These are phyloP conservation scores for Reinhardtius hippoglossoides DNA, from an alignment of 2,113 vertebrate species.

Conservation along the genomic window DNA sequence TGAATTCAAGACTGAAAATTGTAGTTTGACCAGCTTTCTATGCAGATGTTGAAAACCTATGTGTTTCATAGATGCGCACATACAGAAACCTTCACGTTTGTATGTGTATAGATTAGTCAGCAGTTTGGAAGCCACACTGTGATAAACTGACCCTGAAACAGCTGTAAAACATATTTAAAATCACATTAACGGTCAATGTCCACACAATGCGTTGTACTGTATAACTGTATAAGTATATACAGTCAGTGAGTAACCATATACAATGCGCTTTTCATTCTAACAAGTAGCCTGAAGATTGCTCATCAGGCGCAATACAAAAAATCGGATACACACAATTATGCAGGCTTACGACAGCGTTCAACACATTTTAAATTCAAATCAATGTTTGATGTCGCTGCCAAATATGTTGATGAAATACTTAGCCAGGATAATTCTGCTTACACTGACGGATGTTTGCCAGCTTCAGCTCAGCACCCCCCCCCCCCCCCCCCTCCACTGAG, in stretches of 20 bases:
- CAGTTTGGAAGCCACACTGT: too few species aligned
- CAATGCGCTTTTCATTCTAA: conserved; percentile 10
- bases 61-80: too few species aligned
- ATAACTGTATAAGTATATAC: too few species aligned
- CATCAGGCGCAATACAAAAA: conserved; percentile 29
- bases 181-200: neutral
- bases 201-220: neutral
- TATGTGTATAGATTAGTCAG: too few species aligned
- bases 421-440: conserved; percentile 33
- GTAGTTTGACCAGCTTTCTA: too few species aligned
- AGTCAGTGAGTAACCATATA: neutral
- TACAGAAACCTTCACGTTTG: too few species aligned
- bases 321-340: conserved; percentile 35
- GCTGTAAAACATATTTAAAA: neutral
- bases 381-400: conserved; percentile 44
- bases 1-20: too few species aligned
- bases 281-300: conserved; percentile 16
- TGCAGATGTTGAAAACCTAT: too few species aligned
- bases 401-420: conserved; percentile 51
- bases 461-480: neutral
- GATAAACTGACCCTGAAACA: neutral
- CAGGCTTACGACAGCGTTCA: conserved; percentile 34
- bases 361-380: conserved; percentile 63
- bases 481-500: neutral
- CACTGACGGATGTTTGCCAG: conserved; percentile 39